These are phyloP conservation scores for Tiliqua scincoides DNA, from an alignment of 2,113 vertebrate species.

Conservation along the genomic window DNA sequence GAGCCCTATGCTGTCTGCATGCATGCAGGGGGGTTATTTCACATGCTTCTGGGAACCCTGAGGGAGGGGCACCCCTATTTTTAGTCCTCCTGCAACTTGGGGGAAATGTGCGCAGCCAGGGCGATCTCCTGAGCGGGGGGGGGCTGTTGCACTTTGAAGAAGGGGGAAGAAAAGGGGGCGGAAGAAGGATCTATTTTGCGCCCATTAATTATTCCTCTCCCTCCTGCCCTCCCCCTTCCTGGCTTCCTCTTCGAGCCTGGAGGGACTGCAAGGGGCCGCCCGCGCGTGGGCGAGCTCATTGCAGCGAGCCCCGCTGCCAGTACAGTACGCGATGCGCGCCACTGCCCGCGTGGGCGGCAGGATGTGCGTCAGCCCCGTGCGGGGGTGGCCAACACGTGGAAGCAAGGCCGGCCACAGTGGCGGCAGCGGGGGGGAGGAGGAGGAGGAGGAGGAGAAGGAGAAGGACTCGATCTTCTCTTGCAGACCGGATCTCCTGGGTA, in stretches of 20 bases:
- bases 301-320: neutral
- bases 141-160: neutral
- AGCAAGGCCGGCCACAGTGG: neutral
- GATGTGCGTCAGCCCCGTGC: slow-evolving; percentile 51
- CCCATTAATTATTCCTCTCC: neutral
- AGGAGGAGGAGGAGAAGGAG: neutral
- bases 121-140: neutral
- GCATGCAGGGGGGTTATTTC: no score
- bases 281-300: slow-evolving; percentile 5
- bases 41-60: neutral
- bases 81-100: neutral
- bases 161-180: neutral
- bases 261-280: neutral
- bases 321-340: slow-evolving; percentile 21
- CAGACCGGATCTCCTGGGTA: neutral
- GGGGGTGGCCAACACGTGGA: slow-evolving; percentile 36
- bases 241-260: neutral
- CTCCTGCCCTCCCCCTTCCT: neutral
- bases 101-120: neutral
- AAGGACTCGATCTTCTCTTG: neutral
- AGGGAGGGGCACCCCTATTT: no score
- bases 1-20: no score
- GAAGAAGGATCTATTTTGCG: neutral
- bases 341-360: slow-evolving; percentile 55
- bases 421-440: neutral